Conservation (phyloP, 2,797 vertebrate genomes). For the Urophycis tenuis region DNA sequence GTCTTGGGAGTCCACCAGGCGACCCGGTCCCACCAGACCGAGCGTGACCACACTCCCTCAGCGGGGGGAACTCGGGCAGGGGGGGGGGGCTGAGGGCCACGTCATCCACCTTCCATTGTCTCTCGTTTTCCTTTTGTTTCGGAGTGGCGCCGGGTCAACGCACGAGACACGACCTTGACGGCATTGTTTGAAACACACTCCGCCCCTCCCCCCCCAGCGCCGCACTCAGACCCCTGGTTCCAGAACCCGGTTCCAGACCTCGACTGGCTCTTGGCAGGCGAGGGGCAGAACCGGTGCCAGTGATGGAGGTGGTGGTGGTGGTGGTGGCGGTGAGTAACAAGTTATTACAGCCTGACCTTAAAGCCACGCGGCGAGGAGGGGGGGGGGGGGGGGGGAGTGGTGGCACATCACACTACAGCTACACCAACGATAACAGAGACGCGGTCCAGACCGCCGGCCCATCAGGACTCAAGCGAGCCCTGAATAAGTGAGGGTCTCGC, state of each 20-base stretch:
- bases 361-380: slow-evolving; percentile 20
- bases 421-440: slow-evolving; percentile 11
- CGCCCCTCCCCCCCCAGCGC: too few species aligned
- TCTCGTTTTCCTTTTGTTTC: neutral
- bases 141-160: neutral
- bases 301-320: slow-evolving; percentile 25
- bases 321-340: slow-evolving; percentile 15
- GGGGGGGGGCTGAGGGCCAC: too few species aligned
- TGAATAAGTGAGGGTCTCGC: neutral
- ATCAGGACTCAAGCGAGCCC: slow-evolving; percentile 1
- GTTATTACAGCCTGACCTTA: slow-evolving; percentile 52
- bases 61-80: too few species aligned
- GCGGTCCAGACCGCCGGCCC: slow-evolving; percentile 12
- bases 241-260: slow-evolving; percentile 15
- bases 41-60: neutral
- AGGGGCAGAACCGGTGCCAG: slow-evolving; percentile 30
- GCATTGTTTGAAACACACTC: neutral
- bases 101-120: neutral
- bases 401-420: slow-evolving; percentile 10
- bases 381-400: slow-evolving; percentile 24
- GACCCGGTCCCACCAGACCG: neutral
- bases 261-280: slow-evolving; percentile 30
- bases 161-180: slow-evolving; percentile 19
- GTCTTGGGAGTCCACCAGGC: neutral
- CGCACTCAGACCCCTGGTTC: slow-evolving; percentile 19